Evolutionary conservation across 2,888 invertebrate genomes (phyloP).

Genomic region (Notodonta ziczac): DNA sequence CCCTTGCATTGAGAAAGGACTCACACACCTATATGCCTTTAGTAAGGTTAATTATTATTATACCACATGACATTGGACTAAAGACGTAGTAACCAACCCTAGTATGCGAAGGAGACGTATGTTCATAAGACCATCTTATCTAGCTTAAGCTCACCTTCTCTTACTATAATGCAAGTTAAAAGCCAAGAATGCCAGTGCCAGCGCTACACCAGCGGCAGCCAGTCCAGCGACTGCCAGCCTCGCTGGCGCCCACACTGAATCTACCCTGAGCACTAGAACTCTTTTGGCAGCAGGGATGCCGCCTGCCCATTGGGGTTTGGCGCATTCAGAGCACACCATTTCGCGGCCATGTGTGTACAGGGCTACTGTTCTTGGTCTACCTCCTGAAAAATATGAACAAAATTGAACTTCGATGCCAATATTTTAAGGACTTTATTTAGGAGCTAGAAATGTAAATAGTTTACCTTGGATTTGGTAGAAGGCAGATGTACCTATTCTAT

Average conservation of each 20-base stretch:
- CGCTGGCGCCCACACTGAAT: constrained; percentile 91
- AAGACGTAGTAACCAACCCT: no score
- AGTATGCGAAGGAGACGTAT: no score
- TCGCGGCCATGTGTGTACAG: constrained; percentile 86
- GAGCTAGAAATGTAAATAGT: neutral
- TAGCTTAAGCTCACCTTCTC: constrained; percentile 86
- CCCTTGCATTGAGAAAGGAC: no score
- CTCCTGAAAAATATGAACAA: constrained; percentile 76
- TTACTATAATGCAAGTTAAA: constrained; percentile 94
- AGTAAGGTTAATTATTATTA: no score
- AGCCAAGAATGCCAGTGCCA: constrained; percentile 90
- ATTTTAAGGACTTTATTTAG: no score
- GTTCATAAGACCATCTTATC: no score
- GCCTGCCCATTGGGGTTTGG: constrained; percentile 89
- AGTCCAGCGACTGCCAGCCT: constrained; percentile 89
- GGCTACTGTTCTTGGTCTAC: constrained; percentile 89
- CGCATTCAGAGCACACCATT: constrained; percentile 88
- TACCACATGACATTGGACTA: no score
- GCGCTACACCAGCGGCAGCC: constrained; percentile 89
- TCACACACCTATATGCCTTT: no score
- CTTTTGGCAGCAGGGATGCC: constrained; percentile 92
- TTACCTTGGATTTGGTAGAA: constrained; percentile 95
- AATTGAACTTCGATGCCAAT: neutral
- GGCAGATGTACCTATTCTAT: constrained; percentile 93
- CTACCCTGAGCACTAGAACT: constrained; percentile 89